phyloP scores from a whole-genome alignment of 1,140 invertebrate species.

The Anastrepha obliqua region DNA sequence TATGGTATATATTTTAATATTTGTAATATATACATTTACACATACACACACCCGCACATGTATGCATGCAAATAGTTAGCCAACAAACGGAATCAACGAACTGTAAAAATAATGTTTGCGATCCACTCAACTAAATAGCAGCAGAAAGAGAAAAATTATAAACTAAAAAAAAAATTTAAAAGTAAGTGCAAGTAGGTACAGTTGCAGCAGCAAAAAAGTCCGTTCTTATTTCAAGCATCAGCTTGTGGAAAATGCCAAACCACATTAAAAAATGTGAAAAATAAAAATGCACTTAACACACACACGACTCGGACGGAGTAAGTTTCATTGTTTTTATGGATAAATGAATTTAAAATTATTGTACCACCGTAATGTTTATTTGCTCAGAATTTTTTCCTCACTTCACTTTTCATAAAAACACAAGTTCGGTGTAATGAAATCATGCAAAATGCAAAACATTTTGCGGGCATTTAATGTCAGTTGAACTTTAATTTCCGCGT shows the following conservation, averaged over 20 bases:
- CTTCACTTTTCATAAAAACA: neutral
- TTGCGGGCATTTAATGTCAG: neutral
- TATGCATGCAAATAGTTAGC: neutral
- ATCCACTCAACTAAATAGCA: neutral
- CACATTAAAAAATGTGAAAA: neutral
- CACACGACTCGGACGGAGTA: neutral
- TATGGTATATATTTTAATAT: too few species aligned
- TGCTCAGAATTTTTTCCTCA: neutral
- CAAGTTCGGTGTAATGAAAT: neutral
- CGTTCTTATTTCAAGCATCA: neutral
- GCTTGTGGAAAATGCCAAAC: neutral
- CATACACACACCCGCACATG: too few species aligned
- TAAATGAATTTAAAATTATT: neutral
- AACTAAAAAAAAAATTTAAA: neutral
- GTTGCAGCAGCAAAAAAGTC: neutral
- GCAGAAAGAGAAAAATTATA: too few species aligned
- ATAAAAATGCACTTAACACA: conserved; percentile 5
- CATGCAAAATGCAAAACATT: neutral
- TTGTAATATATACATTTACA: too few species aligned
- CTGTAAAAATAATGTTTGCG: conserved; percentile 1
- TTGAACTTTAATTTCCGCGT: neutral
- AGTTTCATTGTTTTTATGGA: neutral
- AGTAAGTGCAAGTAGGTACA: neutral
- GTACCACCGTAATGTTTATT: too few species aligned
- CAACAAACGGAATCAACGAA: neutral